phyloP scores from a whole-genome alignment of 1,140 invertebrate species.

The Ostrea edulis region DNA sequence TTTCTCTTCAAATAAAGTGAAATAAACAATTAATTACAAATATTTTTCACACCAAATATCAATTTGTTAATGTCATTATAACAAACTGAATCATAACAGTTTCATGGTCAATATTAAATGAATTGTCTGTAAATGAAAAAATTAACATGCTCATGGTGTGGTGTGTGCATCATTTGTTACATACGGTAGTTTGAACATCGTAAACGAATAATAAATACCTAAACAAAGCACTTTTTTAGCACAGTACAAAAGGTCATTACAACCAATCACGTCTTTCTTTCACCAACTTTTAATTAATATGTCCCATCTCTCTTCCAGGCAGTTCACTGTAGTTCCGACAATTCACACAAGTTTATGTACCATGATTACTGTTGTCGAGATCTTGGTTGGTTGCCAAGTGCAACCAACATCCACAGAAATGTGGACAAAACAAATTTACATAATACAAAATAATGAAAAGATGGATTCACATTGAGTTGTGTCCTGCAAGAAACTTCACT shows the following conservation, averaged over 20 bases:
- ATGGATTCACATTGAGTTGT: constrained; percentile 39
- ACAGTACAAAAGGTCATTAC: constrained; percentile 10
- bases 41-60: constrained; percentile 39
- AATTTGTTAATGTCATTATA: constrained; percentile 31
- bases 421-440: constrained; percentile 34
- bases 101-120: constrained; percentile 36
- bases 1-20: constrained; percentile 35
- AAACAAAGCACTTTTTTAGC: constrained; percentile 22
- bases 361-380: constrained; percentile 15
- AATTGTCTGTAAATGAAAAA: constrained; percentile 26
- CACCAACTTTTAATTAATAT: constrained; percentile 4
- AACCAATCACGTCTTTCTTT: constrained; percentile 17
- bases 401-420: constrained; percentile 7
- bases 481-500: constrained; percentile 32
- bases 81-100: constrained; percentile 35
- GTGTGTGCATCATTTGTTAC: not conserved
- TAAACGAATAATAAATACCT: constrained; percentile 8
- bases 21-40: constrained; percentile 35
- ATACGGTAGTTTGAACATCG: constrained; percentile 11
- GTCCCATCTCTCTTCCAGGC: not conserved
- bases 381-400: not conserved
- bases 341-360: constrained; percentile 31
- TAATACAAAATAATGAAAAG: constrained; percentile 32
- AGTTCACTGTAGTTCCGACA: constrained; percentile 24
- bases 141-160: constrained; percentile 1